These are phyloP conservation scores for Drosophila algonquin DNA, from an alignment of 2,888 invertebrate genomes.

Conservation along the genomic window DNA sequence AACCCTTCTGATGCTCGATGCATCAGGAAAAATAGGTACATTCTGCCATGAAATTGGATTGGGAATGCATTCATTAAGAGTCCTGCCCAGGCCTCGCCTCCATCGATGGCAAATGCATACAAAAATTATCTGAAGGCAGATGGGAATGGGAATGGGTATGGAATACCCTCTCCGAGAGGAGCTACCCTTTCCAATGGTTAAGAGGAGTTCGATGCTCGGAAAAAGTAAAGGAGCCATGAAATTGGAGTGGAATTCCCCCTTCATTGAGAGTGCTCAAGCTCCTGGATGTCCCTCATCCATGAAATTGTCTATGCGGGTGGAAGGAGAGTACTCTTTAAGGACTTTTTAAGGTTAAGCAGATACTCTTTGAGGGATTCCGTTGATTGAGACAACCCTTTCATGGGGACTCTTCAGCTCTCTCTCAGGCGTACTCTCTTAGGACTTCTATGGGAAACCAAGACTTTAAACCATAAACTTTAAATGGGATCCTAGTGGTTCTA, in stretches of 20 bases:
- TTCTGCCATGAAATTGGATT: conserved; percentile 1
- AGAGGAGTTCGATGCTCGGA: background rate
- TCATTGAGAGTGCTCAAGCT: background rate
- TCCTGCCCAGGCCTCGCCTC: background rate
- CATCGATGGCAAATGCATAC: background rate
- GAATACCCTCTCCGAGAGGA: background rate
- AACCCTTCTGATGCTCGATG: no score
- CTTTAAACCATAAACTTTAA: no score
- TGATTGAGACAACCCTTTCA: no score
- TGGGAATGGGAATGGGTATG: no score
- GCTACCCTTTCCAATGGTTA: background rate
- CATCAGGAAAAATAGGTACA: background rate
- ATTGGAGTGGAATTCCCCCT: background rate
- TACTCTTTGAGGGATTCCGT: no score
- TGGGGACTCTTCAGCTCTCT: no score
- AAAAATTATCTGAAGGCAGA: background rate
- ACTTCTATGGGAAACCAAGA: no score
- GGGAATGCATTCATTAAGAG: background rate
- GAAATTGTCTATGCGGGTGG: no score
- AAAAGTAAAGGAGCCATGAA: background rate
- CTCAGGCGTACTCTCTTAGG: background rate
- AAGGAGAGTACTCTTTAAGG: no score
- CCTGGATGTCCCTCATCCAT: no score
- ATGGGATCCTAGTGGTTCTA: no score
- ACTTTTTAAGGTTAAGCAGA: no score